Percentiles rank a stretch among this genome's conserved stretches.
phyloP scores from a whole-genome alignment of 64 coral and sea anemone genomes.

The Pocillopora verrucosa region DNA sequence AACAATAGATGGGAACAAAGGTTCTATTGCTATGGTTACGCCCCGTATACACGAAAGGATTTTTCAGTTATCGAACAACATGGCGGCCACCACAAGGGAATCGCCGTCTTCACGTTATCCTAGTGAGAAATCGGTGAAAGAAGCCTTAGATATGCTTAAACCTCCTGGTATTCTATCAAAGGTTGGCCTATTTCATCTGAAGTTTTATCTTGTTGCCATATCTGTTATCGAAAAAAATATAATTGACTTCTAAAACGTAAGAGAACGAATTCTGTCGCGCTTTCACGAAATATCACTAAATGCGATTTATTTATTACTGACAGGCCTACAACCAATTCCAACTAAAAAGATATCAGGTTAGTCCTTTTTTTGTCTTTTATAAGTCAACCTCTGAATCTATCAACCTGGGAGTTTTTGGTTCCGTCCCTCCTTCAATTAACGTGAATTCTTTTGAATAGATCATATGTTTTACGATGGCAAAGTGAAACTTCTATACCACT shows the following conservation, averaged over 20 bases:
- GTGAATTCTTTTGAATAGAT: too few species aligned
- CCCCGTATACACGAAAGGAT: background rate
- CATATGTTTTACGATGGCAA: too few species aligned
- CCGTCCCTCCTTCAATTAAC: too few species aligned
- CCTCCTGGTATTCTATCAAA: constrained; percentile 86
- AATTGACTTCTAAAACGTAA: background rate
- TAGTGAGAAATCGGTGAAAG: constrained; percentile 63
- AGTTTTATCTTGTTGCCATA: constrained; percentile 5
- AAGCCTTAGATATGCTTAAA: constrained; percentile 75
- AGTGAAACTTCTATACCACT: too few species aligned
- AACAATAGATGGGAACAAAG: background rate
- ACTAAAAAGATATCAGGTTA: constrained; percentile 75
- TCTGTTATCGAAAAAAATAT: background rate
- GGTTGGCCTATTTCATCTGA: constrained; percentile 25
- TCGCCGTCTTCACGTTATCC: constrained; percentile 70
- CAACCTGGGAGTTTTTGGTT: background rate
- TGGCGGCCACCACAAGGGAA: constrained; percentile 49
- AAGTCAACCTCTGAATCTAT: background rate
- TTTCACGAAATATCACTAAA: background rate
- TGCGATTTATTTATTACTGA: background rate
- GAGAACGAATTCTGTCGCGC: background rate
- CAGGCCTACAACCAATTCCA: constrained; percentile 88
- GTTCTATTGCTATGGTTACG: constrained; percentile 35
- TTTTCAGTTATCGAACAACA: background rate
- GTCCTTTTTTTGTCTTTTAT: constrained; percentile 7